Conservation (phyloP, 2,888 invertebrate species). For the Blomia tropicalis region DNA sequence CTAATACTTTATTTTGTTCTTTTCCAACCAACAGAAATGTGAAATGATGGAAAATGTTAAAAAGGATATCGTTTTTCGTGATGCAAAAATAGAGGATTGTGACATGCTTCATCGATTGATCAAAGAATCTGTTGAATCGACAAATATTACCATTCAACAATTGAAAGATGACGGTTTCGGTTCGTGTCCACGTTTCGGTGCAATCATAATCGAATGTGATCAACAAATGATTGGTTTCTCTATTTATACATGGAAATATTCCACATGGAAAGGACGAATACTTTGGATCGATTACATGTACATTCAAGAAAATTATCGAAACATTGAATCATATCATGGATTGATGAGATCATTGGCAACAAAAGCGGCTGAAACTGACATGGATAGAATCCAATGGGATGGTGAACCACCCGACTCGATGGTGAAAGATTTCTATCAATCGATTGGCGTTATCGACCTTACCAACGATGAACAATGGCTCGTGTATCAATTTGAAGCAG, state of each 20-base stretch:
- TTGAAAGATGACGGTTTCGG: neutral
- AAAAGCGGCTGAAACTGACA: conserved; percentile 28
- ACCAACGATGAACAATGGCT: conserved; percentile 15
- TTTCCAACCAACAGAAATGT: too few species aligned
- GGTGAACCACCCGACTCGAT: conserved; percentile 35
- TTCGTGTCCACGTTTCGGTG: neutral
- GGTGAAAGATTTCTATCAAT: conserved; percentile 34
- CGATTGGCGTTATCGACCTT: conserved; percentile 16
- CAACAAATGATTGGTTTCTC: conserved; percentile 32
- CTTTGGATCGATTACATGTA: conserved; percentile 38
- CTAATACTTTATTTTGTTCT: too few species aligned
- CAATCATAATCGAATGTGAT: neutral
- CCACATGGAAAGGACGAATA: conserved; percentile 37
- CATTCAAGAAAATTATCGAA: conserved; percentile 34
- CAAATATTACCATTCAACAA: neutral
- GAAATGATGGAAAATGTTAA: too few species aligned
- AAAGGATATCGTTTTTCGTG: too few species aligned
- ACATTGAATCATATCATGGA: conserved; percentile 34
- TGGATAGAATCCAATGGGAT: conserved; percentile 33
- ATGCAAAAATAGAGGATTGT: neutral
- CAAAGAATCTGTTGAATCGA: neutral
- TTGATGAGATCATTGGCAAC: conserved; percentile 31
- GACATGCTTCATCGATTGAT: neutral
- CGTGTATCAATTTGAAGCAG: neutral
- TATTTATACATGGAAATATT: conserved; percentile 36